These are phyloP conservation scores for Thomomys bottae DNA, from an alignment of 2,113 vertebrate species.

Conservation along the genomic window DNA sequence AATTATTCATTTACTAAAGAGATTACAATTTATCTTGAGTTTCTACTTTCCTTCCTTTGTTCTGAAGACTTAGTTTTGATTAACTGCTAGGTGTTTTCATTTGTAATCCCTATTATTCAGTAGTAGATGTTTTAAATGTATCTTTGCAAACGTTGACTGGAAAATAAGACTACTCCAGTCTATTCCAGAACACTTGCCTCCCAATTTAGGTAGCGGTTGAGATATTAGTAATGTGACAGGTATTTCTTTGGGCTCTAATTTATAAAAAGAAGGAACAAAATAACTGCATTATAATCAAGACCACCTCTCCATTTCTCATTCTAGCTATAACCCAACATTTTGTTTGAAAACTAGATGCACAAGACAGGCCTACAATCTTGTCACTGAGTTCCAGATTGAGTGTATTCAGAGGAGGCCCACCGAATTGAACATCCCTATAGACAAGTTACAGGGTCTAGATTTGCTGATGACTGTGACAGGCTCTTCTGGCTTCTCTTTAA, in stretches of 20 bases:
- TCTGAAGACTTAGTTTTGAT: neutral
- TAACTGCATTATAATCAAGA: neutral
- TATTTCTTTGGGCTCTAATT: conserved; percentile 4
- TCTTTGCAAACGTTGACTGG: conserved; percentile 10
- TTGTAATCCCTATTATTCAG: neutral
- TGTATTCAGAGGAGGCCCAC: neutral
- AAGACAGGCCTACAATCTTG: neutral
- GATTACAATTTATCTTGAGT: neutral
- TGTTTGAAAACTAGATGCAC: neutral
- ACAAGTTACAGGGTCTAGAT: neutral
- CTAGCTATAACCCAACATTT: neutral
- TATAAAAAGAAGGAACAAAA: conserved; percentile 28
- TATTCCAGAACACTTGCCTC: neutral
- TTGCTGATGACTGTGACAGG: neutral
- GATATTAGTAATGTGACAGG: neutral
- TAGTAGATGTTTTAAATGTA: conserved; percentile 11
- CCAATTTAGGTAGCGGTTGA: rapidly evolving
- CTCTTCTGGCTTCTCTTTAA: neutral
- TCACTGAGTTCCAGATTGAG: neutral
- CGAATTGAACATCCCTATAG: neutral
- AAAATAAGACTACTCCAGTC: neutral
- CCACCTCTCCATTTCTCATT: neutral
- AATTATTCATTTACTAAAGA: conserved; percentile 14
- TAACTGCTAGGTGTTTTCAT: conserved; percentile 21
- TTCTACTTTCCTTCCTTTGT: neutral